Evolutionary conservation across 2,888 invertebrate species (phyloP).

Genomic region (Microplitis deprimator): DNA sequence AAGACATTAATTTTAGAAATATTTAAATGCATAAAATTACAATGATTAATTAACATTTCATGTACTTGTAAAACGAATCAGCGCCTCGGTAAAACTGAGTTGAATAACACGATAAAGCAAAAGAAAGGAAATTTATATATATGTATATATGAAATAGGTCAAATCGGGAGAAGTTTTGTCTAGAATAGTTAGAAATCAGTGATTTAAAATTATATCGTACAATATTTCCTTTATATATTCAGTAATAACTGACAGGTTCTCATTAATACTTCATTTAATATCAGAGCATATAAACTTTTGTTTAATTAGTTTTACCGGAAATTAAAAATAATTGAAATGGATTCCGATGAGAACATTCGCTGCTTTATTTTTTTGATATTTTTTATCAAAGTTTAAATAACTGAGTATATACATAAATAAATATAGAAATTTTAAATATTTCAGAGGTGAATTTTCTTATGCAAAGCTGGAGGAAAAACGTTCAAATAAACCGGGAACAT

Average conservation of each 20-base stretch:
- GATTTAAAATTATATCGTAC: neutral
- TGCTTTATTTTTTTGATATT: no score
- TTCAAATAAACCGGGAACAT: constrained; percentile 83
- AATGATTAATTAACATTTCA: neutral
- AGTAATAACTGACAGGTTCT: neutral
- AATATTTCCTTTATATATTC: neutral
- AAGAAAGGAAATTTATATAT: neutral
- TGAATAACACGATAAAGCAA: neutral
- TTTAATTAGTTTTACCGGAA: no score
- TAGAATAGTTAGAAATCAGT: neutral
- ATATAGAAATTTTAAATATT: constrained; percentile 56
- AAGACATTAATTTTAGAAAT: neutral
- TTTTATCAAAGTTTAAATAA: no score
- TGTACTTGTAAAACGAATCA: neutral
- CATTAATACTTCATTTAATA: neutral
- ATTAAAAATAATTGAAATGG: no score
- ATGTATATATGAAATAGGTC: neutral
- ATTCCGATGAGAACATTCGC: no score
- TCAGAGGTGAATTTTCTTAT: constrained; percentile 87
- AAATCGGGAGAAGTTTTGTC: neutral
- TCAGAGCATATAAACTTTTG: neutral
- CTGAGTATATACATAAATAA: no score
- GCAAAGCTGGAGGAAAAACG: constrained; percentile 87
- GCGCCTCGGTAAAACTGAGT: neutral
- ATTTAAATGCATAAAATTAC: neutral